These are phyloP conservation scores for Microplitis demolitor DNA, from an alignment of 1,140 invertebrate genomes.

Conservation along the genomic window DNA sequence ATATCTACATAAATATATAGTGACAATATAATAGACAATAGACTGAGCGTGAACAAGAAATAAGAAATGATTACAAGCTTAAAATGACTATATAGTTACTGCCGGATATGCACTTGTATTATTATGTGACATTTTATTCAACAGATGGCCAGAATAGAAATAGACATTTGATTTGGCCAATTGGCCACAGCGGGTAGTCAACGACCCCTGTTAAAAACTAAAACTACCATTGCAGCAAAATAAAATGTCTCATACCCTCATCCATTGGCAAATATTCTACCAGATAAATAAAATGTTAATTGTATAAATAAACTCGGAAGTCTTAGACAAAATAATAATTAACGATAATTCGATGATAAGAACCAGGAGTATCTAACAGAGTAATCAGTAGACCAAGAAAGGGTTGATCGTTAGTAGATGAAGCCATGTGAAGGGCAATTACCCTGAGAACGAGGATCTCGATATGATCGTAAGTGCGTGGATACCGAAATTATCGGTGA, in stretches of 20 bases:
- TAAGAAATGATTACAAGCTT: too few relatives aligned
- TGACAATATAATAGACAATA: too few relatives aligned
- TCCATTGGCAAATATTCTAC: neutral
- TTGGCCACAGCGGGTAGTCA: constrained; percentile 35
- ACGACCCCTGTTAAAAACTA: constrained; percentile 13
- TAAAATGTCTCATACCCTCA: constrained; percentile 8
- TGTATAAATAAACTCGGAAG: too few relatives aligned
- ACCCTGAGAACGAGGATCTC: neutral
- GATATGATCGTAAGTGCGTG: constrained; percentile 25
- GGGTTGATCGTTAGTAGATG: neutral
- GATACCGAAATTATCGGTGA: constrained; percentile 41
- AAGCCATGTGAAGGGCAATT: neutral
- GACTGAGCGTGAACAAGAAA: neutral
- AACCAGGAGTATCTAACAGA: neutral
- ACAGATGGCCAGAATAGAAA: constrained; percentile 37
- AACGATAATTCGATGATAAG: neutral
- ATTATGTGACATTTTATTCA: neutral
- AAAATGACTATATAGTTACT: neutral
- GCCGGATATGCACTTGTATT: constrained; percentile 22
- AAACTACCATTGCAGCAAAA: constrained; percentile 7
- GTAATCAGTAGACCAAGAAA: neutral
- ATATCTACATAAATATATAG: too few relatives aligned
- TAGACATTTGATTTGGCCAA: constrained; percentile 40
- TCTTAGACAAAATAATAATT: too few relatives aligned
- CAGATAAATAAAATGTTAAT: too few relatives aligned